Evolutionary conservation across 2,113 vertebrate species (phyloP).

Genomic region (Eubucco bourcierii): DNA sequence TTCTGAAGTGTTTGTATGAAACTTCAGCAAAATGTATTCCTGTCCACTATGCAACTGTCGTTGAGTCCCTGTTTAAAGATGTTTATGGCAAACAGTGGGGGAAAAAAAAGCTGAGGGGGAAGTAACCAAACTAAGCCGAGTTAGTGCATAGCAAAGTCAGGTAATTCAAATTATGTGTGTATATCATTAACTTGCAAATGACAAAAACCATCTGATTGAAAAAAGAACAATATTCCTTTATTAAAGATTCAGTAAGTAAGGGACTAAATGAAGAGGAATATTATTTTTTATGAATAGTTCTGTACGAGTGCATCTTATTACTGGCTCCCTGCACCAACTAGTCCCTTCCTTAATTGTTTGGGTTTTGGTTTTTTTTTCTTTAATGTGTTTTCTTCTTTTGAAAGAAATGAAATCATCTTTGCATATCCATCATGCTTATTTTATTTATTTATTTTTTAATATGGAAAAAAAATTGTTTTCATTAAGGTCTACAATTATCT

Average conservation of each 20-base stretch:
- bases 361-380: not conserved
- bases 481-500: slow-evolving; percentile 53
- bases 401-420: not conserved
- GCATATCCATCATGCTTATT: not conserved
- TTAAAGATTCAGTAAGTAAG: not conserved
- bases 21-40: not conserved
- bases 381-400: not conserved
- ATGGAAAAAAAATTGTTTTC: slow-evolving; percentile 45
- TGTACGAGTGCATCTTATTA: not conserved
- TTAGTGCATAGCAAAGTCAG: not conserved
- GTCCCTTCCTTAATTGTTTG: not conserved
- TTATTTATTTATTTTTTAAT: slow-evolving; percentile 15
- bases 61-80: not conserved
- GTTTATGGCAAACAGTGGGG: not conserved
- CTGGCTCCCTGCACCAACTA: not conserved
- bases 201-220: not conserved
- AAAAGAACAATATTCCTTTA: not conserved
- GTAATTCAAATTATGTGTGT: not conserved
- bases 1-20: not conserved
- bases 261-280: not conserved
- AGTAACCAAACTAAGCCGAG: not conserved
- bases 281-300: not conserved
- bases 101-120: not conserved
- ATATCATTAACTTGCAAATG: not conserved
- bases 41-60: not conserved